These are phyloP conservation scores for Lasioglossum calceatum DNA, from an alignment of 2,888 invertebrate species.

Conservation along the genomic window DNA sequence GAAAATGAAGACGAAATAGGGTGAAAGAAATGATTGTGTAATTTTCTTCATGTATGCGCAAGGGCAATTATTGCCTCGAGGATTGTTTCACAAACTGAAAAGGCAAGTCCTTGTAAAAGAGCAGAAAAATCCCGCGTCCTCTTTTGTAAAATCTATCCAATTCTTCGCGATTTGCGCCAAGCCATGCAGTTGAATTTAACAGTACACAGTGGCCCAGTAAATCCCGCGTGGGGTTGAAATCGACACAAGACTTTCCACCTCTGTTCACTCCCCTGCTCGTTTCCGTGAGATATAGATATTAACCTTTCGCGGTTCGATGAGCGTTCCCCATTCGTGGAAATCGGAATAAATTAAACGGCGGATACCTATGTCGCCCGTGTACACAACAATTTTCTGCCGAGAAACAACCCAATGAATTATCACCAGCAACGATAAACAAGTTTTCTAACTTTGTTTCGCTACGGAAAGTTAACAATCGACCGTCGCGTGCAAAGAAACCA, in stretches of 20 bases:
- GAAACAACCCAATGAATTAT: background rate
- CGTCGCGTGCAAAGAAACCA: background rate
- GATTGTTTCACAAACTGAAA: background rate
- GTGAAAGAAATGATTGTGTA: background rate
- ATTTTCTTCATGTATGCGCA: background rate
- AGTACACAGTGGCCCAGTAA: conserved; percentile 42
- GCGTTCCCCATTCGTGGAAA: conserved; percentile 45
- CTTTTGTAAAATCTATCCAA: background rate
- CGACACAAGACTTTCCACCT: conserved; percentile 54
- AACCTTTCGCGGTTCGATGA: conserved; percentile 44
- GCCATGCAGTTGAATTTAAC: conserved; percentile 38
- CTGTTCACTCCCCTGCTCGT: conserved; percentile 43
- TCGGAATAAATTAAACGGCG: conserved; percentile 50
- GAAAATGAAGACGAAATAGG: background rate
- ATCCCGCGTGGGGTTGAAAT: conserved; percentile 45
- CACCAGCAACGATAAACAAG: background rate
- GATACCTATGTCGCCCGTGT: conserved; percentile 1
- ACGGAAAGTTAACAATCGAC: background rate
- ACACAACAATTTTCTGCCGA: background rate
- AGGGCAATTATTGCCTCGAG: background rate
- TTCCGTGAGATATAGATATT: conserved; percentile 58
- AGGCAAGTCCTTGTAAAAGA: background rate
- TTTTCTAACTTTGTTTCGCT: background rate
- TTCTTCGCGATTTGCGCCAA: conserved; percentile 7
- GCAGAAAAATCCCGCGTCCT: background rate